These are phyloP conservation scores for Bufotes viridis DNA, from an alignment of 2,797 vertebrate species.

Conservation along the genomic window DNA sequence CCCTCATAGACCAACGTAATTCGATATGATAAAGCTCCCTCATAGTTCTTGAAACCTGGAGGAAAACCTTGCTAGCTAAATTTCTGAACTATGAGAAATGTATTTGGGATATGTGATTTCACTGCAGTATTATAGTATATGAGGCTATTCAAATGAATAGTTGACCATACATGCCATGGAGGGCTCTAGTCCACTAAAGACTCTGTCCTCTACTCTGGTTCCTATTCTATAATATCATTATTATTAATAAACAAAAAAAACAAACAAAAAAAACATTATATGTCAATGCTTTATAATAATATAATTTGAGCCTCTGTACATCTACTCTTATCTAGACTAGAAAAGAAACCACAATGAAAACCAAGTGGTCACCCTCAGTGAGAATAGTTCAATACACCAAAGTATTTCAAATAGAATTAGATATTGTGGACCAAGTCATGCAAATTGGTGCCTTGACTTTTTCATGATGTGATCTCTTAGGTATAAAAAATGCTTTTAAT, in stretches of 20 bases:
- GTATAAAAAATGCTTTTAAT: constrained; percentile 29
- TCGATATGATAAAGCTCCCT: too few species aligned
- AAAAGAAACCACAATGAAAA: background rate
- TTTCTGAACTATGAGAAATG: background rate
- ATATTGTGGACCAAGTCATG: constrained; percentile 12
- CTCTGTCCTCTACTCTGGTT: too few species aligned
- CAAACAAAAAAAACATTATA: background rate
- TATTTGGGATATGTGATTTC: background rate
- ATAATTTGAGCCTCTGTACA: background rate
- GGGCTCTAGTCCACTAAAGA: too few species aligned
- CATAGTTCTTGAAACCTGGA: too few species aligned
- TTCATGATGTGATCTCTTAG: constrained; percentile 23
- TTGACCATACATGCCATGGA: too few species aligned
- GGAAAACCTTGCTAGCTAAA: background rate
- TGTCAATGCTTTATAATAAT: background rate
- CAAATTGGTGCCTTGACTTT: constrained; percentile 28
- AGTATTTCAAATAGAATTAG: background rate
- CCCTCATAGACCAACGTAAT: too few species aligned
- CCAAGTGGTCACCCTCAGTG: too few species aligned
- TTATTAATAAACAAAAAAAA: background rate
- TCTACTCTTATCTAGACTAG: background rate
- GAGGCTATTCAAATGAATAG: too few species aligned
- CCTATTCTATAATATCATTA: background rate
- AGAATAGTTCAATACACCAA: background rate
- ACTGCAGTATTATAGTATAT: background rate